Conservation (phyloP, 1,140 invertebrate genomes). For the Zaprionus nigranus region DNA sequence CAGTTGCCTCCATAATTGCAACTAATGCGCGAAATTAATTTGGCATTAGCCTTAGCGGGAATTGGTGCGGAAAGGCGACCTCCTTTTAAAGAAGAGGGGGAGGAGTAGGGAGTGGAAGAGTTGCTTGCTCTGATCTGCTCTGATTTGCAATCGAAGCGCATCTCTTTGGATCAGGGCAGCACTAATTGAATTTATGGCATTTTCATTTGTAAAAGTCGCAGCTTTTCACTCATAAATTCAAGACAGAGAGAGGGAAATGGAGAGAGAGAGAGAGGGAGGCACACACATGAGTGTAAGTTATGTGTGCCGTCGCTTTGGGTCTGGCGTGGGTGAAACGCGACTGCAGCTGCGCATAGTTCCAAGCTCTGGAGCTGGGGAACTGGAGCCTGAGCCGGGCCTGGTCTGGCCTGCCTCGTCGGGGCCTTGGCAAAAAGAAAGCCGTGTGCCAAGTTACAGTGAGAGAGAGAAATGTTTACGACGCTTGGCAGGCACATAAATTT, state of each 20-base stretch:
- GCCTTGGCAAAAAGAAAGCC: conserved; percentile 67
- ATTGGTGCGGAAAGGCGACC: conserved; percentile 68
- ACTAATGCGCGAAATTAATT: conserved; percentile 77
- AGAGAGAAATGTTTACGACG: conserved; percentile 75
- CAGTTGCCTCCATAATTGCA: conserved; percentile 61
- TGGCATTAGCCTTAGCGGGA: conserved; percentile 57
- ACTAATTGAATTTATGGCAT: conserved; percentile 79
- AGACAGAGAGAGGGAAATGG: not conserved
- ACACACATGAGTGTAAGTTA: conserved; percentile 48
- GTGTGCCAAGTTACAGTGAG: conserved; percentile 43
- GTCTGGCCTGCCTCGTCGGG: no score
- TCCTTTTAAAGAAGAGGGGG: conserved; percentile 30
- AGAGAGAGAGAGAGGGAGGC: not conserved
- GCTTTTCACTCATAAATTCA: conserved; percentile 79
- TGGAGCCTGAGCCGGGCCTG: conserved; percentile 6
- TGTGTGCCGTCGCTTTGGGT: conserved; percentile 60
- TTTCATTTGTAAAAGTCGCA: conserved; percentile 71
- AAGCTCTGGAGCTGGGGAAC: conserved; percentile 1
- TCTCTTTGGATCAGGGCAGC: conserved; percentile 25
- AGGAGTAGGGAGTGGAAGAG: not conserved
- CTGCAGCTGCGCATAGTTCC: conserved; percentile 69
- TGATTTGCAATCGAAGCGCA: conserved; percentile 64
- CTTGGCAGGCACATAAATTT: conserved; percentile 78
- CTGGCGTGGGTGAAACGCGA: conserved; percentile 76
- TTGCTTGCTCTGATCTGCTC: conserved; percentile 40